Percentiles rank a stretch among this genome's conserved stretches.
Evolutionary conservation across 2,113 vertebrate genomes (phyloP).

Genomic region (Pterocles burchelli): DNA sequence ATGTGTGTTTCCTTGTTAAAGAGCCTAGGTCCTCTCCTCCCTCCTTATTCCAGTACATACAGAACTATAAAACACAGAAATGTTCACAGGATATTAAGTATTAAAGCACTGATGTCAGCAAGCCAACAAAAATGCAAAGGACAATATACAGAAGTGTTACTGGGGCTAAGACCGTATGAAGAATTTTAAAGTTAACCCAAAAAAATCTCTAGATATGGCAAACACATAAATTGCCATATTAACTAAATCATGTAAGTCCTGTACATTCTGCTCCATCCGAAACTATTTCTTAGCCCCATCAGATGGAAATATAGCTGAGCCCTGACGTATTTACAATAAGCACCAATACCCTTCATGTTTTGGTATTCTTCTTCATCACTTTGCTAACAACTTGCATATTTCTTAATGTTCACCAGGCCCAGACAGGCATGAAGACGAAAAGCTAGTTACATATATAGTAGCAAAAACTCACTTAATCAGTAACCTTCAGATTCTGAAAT

Average conservation of each 20-base stretch:
- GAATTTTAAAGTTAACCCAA: constrained; percentile 9
- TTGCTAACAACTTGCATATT: background rate
- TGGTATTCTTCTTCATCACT: background rate
- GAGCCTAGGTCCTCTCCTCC: background rate
- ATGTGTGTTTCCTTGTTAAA: constrained; percentile 17
- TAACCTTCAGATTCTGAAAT: background rate
- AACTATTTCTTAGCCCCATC: background rate
- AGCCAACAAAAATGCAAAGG: constrained; percentile 52
- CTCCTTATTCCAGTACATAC: background rate
- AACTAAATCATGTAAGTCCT: background rate
- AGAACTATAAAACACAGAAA: constrained; percentile 48
- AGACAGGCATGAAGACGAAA: background rate
- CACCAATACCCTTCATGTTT: background rate
- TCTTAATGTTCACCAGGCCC: background rate
- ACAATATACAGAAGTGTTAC: constrained; percentile 49
- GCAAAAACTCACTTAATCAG: background rate
- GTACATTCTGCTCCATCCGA: background rate
- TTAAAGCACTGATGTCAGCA: constrained; percentile 38
- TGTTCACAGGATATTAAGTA: constrained; percentile 59
- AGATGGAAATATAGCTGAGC: background rate
- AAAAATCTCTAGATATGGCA: background rate
- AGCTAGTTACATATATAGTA: background rate
- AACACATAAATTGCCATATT: background rate
- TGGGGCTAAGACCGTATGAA: background rate
- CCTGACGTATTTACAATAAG: background rate